Conservation (phyloP, 2,797 vertebrate genomes). For the Phataginus tricuspis region DNA sequence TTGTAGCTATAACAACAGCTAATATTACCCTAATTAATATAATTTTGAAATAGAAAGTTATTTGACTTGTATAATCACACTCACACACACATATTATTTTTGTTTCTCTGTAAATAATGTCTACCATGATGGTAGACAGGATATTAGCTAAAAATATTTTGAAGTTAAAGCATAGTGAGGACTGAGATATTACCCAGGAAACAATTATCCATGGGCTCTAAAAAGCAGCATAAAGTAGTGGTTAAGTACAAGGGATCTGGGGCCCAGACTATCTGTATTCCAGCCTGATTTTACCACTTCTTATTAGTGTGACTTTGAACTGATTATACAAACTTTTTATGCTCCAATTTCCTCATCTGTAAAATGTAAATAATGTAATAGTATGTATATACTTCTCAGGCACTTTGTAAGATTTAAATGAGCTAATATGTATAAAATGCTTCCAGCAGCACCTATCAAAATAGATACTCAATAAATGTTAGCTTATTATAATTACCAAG, state of each 20-base stretch:
- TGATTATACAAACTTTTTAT: not conserved
- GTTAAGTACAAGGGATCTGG: not conserved
- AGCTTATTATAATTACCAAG: not conserved
- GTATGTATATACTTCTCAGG: not conserved
- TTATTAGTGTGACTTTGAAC: not conserved
- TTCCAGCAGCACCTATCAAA: not conserved
- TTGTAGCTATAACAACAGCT: slow-evolving; percentile 28
- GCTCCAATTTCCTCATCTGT: not conserved
- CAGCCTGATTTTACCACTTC: not conserved
- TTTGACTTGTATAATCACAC: slow-evolving; percentile 49
- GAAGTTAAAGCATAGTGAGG: slow-evolving; percentile 19
- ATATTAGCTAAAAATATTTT: slow-evolving; percentile 34
- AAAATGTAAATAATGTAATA: not conserved
- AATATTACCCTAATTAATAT: slow-evolving; percentile 48
- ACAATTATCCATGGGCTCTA: not conserved
- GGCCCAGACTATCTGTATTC: not conserved
- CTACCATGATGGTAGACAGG: not conserved
- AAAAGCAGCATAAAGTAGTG: not conserved
- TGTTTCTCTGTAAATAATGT: slow-evolving; percentile 42
- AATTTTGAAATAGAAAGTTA: slow-evolving; percentile 55
- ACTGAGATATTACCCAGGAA: not conserved
- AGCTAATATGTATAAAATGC: not conserved
- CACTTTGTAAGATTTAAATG: not conserved
- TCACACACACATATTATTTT: slow-evolving; percentile 19
- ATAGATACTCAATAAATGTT: not conserved